Evolutionary conservation across 2,888 invertebrate genomes (phyloP), one percentile per base, ranked within the genome.

Genomic region (Rhamnusium bicolor): DNA sequence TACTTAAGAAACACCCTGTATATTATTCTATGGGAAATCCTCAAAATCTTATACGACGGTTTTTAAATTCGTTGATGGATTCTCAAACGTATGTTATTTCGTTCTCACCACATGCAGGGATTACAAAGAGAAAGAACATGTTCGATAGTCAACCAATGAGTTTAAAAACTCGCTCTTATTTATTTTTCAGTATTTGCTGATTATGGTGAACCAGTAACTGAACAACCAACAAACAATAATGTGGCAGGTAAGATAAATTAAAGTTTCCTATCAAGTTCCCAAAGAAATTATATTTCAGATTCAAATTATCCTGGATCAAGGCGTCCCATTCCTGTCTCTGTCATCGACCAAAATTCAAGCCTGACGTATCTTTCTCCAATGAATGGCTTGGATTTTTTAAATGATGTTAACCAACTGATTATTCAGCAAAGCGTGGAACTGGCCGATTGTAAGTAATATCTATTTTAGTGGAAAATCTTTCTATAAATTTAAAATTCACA

Each of bases 341-440:
- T 92, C 5, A 85, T 90, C 18, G 90, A 92, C 81, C 89, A 88
- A 54, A 90, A 91, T 16, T 90, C 89, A 18, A 88, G 88, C 53
- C 88, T 90, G 5, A 89, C 90, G 0, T 92, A 92, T 81, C 90
- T 93, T 80, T 90, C 91, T 73, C 92, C 94, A 0, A 87, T 92
- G 47, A 90, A 92, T 53, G 95, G 95, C 12, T 89, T 94, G 74
- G 94, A 94, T 84, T 93, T 94, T 85, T 90, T 95, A 53, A 90
- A 91, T 62, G 93, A 93, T 21, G 91, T 93, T 60, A 91, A 93
- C 69, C 92, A 92, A 58, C 87, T 95, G 3, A 91, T 93, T 76
- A 93, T 95, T 70, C 94, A 95, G 84, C 95, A 95, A 87, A 94
- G 95, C 51, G 92, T 95, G 53, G 95, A 96, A 85, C 87, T 95